Conservation (phyloP, 2,113 vertebrate species). For the Phycodurus eques region DNA sequence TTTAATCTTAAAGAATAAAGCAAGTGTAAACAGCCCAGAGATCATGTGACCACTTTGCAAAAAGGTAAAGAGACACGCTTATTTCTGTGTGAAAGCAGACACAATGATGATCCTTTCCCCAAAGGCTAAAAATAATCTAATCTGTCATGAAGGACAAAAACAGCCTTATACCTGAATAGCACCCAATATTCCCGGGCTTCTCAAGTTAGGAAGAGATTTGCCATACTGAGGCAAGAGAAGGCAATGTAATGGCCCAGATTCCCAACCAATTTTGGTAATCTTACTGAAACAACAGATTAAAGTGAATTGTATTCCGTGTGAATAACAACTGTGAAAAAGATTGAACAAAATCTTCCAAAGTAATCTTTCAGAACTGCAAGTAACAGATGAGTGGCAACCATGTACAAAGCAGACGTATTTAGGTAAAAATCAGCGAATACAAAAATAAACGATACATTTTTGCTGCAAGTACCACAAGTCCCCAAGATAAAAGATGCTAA, state of each 20-base stretch:
- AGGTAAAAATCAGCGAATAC: neutral
- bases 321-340: conserved; percentile 2
- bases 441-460: neutral
- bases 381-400: neutral
- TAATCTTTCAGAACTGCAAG: conserved; percentile 7
- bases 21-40: conserved; percentile 32
- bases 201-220: conserved; percentile 50
- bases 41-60: conserved; percentile 59
- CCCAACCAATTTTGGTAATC: conserved; percentile 46
- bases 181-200: conserved; percentile 53
- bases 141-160: conserved; percentile 64
- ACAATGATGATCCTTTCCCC: conserved; percentile 53
- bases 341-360: conserved; percentile 25
- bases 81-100: conserved; percentile 45
- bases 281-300: conserved; percentile 49
- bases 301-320: conserved; percentile 28
- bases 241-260: conserved; percentile 45
- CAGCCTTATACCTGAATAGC: conserved; percentile 63
- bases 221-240: conserved; percentile 29
- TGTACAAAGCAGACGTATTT: neutral
- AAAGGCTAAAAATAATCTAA: conserved; percentile 72
- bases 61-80: conserved; percentile 63
- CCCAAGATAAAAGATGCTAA: neutral
- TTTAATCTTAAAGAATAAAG: conserved; percentile 71
- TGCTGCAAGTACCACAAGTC: conserved; percentile 1